Evolutionary conservation across 2,888 invertebrate genomes (phyloP).

Genomic region (Luperina nickerlii): DNA sequence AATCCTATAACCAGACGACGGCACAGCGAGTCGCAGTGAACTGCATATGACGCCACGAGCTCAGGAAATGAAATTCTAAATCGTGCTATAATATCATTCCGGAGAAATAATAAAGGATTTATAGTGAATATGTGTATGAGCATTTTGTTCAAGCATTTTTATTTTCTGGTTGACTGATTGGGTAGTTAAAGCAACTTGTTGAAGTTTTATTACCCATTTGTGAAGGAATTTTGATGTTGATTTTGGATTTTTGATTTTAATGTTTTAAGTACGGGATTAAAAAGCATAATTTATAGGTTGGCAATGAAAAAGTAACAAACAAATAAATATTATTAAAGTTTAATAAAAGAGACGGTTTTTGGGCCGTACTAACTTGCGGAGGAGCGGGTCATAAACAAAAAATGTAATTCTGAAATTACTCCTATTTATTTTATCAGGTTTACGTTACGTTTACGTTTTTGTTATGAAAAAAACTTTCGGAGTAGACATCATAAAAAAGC

Average conservation of each 20-base stretch:
- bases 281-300: not conserved
- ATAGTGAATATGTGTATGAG: constrained; percentile 47
- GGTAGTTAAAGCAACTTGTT: not conserved
- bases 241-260: not conserved
- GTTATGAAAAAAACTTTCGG: too few species aligned
- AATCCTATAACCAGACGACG: constrained; percentile 27
- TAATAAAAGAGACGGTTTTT: too few species aligned
- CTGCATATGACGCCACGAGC: constrained; percentile 74
- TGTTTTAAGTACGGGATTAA: not conserved
- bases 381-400: too few species aligned
- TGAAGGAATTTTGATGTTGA: not conserved
- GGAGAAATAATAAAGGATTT: constrained; percentile 68
- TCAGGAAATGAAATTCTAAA: constrained; percentile 76
- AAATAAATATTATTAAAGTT: too few species aligned
- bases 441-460: too few species aligned
- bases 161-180: constrained; percentile 31
- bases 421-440: too few species aligned
- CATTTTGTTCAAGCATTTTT: constrained; percentile 26
- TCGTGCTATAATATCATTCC: constrained; percentile 68
- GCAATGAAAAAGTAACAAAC: too few species aligned
- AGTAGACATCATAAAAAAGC: too few species aligned
- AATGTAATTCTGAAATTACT: too few species aligned
- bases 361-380: too few species aligned
- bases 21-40: constrained; percentile 69
- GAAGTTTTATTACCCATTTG: constrained; percentile 4